Conservation (phyloP, 2,888 invertebrate species). For the Nipponacmea schrenckii region DNA sequence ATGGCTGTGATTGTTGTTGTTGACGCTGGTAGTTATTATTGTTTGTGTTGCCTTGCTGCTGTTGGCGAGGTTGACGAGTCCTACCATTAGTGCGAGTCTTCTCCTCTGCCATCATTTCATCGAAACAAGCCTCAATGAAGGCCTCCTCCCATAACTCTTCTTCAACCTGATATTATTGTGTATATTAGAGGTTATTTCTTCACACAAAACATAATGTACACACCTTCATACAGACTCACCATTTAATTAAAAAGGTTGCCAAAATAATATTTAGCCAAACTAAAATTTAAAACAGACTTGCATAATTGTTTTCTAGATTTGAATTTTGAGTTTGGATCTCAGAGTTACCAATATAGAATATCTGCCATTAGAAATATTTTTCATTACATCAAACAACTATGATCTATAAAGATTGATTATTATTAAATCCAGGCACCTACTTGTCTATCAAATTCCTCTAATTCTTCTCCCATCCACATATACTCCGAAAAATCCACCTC, state of each 20-base stretch:
- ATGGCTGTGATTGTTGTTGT: background rate
- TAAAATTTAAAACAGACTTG: no score
- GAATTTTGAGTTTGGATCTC: no score
- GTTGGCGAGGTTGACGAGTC: background rate
- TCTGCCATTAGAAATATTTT: no score
- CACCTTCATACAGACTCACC: background rate
- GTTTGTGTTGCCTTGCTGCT: background rate
- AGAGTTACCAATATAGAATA: no score
- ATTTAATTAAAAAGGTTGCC: no score
- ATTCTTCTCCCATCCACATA: conserved; percentile 87
- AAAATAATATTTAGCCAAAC: no score
- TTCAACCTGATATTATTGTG: conserved; percentile 56
- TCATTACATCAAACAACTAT: no score
- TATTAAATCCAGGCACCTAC: conserved; percentile 68
- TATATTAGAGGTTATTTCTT: no score
- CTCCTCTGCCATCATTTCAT: conserved; percentile 58
- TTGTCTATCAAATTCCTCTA: conserved; percentile 91
- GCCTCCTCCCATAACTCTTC: conserved; percentile 60
- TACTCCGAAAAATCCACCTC: conserved; percentile 84
- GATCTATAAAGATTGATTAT: no score
- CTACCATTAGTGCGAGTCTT: conserved; percentile 34
- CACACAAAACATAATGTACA: no score
- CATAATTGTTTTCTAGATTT: no score
- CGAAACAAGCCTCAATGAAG: conserved; percentile 61
- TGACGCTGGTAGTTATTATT: background rate